Conservation (phyloP, 2,113 vertebrate species). For the Pluvialis apricaria region DNA sequence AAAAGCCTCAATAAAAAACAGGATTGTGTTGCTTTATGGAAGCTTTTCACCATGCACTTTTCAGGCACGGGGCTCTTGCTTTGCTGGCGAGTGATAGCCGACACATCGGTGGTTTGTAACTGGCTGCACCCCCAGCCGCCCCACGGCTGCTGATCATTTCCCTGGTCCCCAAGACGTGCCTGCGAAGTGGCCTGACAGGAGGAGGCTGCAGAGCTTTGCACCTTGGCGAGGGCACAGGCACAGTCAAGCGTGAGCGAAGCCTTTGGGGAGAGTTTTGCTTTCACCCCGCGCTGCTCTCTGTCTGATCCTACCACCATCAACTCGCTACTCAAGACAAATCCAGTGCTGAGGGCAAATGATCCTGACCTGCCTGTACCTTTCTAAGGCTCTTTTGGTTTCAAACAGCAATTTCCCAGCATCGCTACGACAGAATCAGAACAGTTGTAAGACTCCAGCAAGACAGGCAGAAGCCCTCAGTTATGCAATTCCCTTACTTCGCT, state of each 20-base stretch:
- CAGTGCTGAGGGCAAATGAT: background rate
- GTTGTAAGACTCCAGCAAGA: background rate
- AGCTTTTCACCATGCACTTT: background rate
- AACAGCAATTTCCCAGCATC: background rate
- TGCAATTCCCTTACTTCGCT: background rate
- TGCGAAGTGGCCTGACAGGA: background rate
- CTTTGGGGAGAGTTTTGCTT: background rate
- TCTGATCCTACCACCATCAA: background rate
- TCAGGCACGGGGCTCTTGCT: background rate
- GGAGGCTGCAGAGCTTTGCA: background rate
- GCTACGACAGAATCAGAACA: background rate
- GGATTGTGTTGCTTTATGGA: background rate
- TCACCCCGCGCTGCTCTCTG: background rate
- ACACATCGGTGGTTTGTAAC: background rate
- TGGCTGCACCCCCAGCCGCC: background rate
- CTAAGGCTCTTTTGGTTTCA: background rate
- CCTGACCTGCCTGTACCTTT: background rate
- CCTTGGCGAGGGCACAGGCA: background rate
- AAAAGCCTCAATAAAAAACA: background rate
- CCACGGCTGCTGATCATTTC: background rate
- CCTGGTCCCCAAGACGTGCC: background rate
- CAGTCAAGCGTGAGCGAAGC: background rate
- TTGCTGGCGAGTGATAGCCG: background rate
- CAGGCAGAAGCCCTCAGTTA: conserved; percentile 3
- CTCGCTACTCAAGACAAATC: background rate